Conservation (phyloP, 2,797 vertebrate genomes). For the Tragelaphus eurycerus region DNA sequence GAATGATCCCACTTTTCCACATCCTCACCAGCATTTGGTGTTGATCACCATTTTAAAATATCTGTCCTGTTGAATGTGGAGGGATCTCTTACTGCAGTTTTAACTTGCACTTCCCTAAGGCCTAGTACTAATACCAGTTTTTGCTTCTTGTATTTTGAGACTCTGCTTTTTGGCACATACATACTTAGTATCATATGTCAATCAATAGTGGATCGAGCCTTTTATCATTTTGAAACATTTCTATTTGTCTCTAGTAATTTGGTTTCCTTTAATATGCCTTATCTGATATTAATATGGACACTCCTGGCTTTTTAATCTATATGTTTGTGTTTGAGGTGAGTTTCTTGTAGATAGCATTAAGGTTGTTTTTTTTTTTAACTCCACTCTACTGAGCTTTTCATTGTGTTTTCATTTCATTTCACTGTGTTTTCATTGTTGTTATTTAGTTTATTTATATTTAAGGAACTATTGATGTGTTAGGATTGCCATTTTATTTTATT, state of each 20-base stretch:
- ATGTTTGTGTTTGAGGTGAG: background rate
- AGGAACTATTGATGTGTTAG: background rate
- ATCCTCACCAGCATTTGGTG: background rate
- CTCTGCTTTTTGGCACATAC: background rate
- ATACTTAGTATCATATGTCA: background rate
- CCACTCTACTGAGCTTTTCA: background rate
- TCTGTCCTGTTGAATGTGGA: background rate
- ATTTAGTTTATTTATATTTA: background rate
- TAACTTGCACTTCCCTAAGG: background rate
- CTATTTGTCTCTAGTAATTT: background rate
- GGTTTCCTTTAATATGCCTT: background rate
- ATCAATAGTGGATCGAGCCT: background rate
- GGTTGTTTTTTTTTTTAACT: background rate
- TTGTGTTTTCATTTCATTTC: background rate
- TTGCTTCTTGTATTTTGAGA: background rate
- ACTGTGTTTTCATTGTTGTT: background rate
- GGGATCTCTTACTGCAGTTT: background rate
- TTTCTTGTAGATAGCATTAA: background rate
- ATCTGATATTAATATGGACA: background rate
- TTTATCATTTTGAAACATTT: background rate
- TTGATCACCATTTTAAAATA: background rate
- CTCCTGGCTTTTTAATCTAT: background rate
- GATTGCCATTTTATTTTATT: background rate
- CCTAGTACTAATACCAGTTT: background rate
- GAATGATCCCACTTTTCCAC: background rate